phyloP scores from a whole-genome alignment of 2,888 invertebrate genomes.

The Autographa gamma region DNA sequence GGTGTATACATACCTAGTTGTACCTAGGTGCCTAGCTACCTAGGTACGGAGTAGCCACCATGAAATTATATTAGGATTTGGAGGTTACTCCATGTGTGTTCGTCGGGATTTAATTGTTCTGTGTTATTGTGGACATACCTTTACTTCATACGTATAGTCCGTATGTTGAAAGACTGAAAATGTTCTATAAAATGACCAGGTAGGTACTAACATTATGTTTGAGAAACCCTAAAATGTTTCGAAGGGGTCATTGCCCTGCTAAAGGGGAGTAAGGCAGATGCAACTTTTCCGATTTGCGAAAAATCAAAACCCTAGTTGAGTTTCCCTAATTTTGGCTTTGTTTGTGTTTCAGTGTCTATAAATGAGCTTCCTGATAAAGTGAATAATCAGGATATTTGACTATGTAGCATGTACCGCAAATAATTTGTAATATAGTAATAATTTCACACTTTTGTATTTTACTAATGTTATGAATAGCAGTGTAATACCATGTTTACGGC shows the following conservation, averaged over 20 bases:
- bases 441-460: no score
- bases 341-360: no score
- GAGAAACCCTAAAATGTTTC: background rate
- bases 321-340: no score
- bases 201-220: background rate
- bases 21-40: no score
- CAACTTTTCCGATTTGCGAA: background rate
- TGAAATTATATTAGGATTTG: slow-evolving; percentile 56
- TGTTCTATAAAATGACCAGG: background rate
- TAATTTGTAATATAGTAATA: no score
- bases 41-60: slow-evolving; percentile 43
- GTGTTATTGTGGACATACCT: slow-evolving; percentile 19
- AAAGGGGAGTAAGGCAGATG: background rate
- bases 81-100: slow-evolving; percentile 44
- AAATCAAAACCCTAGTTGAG: background rate
- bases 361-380: no score
- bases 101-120: slow-evolving; percentile 49
- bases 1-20: slow-evolving; percentile 20
- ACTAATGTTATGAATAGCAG: no score
- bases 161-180: background rate
- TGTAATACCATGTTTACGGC: no score
- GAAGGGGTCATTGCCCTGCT: background rate
- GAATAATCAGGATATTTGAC: no score
- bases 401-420: no score
- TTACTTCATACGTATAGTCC: slow-evolving; percentile 9